Evolutionary conservation across 2,797 vertebrate species (phyloP).

Genomic region (Gallinago nigripennis): DNA sequence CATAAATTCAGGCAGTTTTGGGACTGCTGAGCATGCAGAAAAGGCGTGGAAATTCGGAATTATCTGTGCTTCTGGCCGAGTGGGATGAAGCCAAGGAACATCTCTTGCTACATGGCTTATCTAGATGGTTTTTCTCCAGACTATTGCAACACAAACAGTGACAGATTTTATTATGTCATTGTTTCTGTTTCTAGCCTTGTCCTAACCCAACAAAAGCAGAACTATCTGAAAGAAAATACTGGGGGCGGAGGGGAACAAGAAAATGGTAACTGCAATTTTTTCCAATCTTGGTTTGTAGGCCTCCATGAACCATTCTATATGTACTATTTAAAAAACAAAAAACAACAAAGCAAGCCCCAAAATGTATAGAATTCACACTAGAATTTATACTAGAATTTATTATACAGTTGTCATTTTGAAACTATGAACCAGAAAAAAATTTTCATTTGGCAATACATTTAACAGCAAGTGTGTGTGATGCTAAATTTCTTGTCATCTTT

Average conservation of each 20-base stretch:
- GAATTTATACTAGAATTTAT: not conserved
- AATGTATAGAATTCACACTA: not conserved
- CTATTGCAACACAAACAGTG: not conserved
- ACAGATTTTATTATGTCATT: not conserved
- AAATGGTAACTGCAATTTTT: not conserved
- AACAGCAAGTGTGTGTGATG: not conserved
- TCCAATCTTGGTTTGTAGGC: not conserved
- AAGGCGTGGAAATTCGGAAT: not conserved
- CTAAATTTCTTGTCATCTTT: not conserved
- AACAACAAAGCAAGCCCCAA: not conserved
- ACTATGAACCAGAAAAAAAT: not conserved
- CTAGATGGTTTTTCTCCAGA: not conserved
- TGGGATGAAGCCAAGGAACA: not conserved
- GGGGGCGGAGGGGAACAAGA: not conserved
- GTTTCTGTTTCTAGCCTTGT: slow-evolving; percentile 25
- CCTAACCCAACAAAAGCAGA: slow-evolving; percentile 22
- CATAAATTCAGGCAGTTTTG: not conserved
- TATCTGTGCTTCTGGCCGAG: not conserved
- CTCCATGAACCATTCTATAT: not conserved
- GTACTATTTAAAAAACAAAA: not conserved
- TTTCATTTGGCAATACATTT: not conserved
- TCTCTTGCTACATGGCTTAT: not conserved
- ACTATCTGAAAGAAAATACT: not conserved
- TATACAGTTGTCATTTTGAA: not conserved
- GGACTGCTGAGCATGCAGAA: not conserved